phyloP scores from a whole-genome alignment of 2,113 vertebrate genomes.

The Urocitellus parryii region DNA sequence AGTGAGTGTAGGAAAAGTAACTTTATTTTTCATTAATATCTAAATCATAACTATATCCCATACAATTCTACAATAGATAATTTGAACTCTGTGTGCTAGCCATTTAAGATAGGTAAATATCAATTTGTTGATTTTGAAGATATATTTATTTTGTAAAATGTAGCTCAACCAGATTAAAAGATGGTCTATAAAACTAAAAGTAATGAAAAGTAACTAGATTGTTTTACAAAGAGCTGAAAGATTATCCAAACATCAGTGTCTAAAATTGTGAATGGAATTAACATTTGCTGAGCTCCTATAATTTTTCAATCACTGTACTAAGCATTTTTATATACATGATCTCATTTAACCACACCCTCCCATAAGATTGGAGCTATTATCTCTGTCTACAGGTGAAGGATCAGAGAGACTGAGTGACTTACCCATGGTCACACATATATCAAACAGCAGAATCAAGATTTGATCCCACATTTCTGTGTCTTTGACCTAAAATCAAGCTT shows the following conservation, averaged over 20 bases:
- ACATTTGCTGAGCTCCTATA: not conserved
- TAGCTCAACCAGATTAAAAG: not conserved
- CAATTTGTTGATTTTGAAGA: conserved; percentile 42
- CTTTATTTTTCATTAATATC: conserved; percentile 75
- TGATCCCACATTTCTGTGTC: not conserved
- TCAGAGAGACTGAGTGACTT: not conserved
- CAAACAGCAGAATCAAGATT: not conserved
- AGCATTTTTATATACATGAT: conserved; percentile 22
- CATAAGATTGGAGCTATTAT: not conserved
- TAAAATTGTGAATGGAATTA: conserved; percentile 25
- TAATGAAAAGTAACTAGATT: conserved; percentile 27
- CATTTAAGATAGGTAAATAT: conserved; percentile 34
- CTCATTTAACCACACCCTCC: not conserved
- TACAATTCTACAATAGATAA: conserved; percentile 43
- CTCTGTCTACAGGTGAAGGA: not conserved
- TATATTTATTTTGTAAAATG: conserved; percentile 49
- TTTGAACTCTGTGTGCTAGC: not conserved
- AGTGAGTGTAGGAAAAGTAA: conserved; percentile 53
- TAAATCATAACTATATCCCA: conserved; percentile 33
- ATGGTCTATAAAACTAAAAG: conserved; percentile 40
- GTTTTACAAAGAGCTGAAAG: conserved; percentile 31
- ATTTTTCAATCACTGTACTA: not conserved
- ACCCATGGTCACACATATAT: not conserved
- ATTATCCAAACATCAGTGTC: not conserved
- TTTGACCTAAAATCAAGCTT: not conserved